Evolutionary conservation across 2,888 invertebrate genomes (phyloP), one percentile per base, ranked within the genome.

Genomic region (Ditylenchus weischeri): DNA sequence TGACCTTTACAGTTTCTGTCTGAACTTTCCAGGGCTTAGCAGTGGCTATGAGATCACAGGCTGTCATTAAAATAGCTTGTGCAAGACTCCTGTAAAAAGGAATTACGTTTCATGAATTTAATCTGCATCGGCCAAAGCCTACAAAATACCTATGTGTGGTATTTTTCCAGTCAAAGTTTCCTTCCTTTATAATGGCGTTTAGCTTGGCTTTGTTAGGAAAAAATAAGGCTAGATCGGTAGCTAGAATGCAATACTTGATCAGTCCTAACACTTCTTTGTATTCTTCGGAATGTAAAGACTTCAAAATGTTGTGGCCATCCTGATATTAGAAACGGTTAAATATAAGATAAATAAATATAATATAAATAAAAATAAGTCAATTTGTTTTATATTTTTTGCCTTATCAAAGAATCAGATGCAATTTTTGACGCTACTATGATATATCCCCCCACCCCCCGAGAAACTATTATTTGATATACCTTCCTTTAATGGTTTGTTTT

Each of bases 21-120:
- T 91, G 91, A 2, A 90, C 86, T 35, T 89, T 87, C 91, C 91
- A 91, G 0, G 91, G 90, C 82, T 91, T 91, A 0, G 90, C 89
- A 75, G 90, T 89, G 0, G 91, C 90, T 65, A 90, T 90, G 21
- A 91, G 85, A 83, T 91, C 91, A 72, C 90, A 89, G 0, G 90
- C 89, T 0, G 91, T 91, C 91, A 91, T 91, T 3, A 89, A 87
- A 73, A 90, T 88, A 0, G 90, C 90, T 86, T 90, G 88, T 3
- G 89, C 86, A 47, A 90, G 84, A 63, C 88, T 84, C 76, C 90
- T 87, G 78, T 0, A 75, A 66, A 8, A 50, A 29, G 5, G 2
- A 2, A 29, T 29, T 29, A 29, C 6, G 38, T 38, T 38, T 38
- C 7, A 38, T 38, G 43, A 43, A 43, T 15, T 13, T 6, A 60